These are phyloP conservation scores for Grapholita molesta DNA, from an alignment of 1,140 invertebrate genomes.

Conservation along the genomic window DNA sequence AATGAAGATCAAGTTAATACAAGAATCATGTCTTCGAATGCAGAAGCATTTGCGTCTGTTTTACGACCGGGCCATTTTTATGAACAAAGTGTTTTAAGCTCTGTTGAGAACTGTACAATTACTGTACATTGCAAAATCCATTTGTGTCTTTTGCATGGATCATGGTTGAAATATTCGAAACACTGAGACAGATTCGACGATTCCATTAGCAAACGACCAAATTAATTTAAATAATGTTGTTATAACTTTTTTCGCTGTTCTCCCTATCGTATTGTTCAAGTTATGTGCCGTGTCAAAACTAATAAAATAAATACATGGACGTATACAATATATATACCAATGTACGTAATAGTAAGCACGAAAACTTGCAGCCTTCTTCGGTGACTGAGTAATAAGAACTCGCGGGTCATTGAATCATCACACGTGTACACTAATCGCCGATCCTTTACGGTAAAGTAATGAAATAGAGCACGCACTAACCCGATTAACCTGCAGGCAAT, in stretches of 20 bases:
- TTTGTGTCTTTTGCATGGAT: background rate
- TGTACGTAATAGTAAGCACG: too few relatives aligned
- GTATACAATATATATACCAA: too few relatives aligned
- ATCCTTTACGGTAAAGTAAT: constrained; percentile 6
- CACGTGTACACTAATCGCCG: background rate
- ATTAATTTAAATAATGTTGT: background rate
- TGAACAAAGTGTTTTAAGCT: background rate
- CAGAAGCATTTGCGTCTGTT: background rate
- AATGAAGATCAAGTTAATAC: background rate
- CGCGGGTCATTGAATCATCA: background rate
- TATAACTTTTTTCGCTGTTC: background rate
- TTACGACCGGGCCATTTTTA: background rate
- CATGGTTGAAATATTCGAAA: background rate
- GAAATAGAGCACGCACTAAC: constrained; percentile 10
- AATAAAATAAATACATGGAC: too few relatives aligned
- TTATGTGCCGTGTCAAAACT: background rate
- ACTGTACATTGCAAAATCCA: background rate
- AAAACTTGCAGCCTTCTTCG: too few relatives aligned
- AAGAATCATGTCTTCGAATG: background rate
- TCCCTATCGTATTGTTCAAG: background rate
- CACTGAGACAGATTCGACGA: background rate
- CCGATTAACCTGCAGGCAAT: constrained; percentile 15
- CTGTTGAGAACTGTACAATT: background rate
- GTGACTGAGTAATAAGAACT: background rate
- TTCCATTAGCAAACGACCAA: background rate